Conservation (phyloP, 2,113 vertebrate species). For the Cercopithecus mona region DNA sequence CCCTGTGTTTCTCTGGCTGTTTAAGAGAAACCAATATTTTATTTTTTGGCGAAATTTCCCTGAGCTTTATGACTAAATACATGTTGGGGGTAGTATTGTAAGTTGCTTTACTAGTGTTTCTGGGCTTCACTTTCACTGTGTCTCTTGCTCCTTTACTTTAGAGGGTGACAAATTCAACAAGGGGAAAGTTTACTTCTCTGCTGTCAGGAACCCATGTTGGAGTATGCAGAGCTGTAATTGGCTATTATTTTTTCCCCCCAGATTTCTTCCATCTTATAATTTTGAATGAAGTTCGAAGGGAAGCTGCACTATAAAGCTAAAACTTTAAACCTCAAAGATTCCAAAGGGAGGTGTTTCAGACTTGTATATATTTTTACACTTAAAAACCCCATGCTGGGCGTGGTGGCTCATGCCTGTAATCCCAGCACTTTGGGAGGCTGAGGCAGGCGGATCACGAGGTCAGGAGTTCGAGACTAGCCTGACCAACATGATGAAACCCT, state of each 20-base stretch:
- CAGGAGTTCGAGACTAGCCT: no score
- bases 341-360: neutral
- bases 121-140: neutral
- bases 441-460: no score
- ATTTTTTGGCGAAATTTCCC: neutral
- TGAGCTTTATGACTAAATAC: neutral
- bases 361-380: neutral
- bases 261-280: neutral
- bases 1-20: neutral
- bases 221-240: neutral
- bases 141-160: neutral
- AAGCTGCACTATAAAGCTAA: neutral
- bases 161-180: neutral
- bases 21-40: neutral
- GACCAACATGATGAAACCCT: no score
- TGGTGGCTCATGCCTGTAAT: no score
- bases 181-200: neutral
- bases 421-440: no score
- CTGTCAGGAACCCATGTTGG: neutral
- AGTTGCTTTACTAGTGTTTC: neutral
- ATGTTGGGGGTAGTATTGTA: neutral
- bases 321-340: neutral
- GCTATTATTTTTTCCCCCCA: accelerated
- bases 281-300: neutral
- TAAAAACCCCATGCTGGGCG: neutral